Evolutionary conservation across 2,797 vertebrate genomes (phyloP).

Genomic region (Labroides dimidiatus): DNA sequence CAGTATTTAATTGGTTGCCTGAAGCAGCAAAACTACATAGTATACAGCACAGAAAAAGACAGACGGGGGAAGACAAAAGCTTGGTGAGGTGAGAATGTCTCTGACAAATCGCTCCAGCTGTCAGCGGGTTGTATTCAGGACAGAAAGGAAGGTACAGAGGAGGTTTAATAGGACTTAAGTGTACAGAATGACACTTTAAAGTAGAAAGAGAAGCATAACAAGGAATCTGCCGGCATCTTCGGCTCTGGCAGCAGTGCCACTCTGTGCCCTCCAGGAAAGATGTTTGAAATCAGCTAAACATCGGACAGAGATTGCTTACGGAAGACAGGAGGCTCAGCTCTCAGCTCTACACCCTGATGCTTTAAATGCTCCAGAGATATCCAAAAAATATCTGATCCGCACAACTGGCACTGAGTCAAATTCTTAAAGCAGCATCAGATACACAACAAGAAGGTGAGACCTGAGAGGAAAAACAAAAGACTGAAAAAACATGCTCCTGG

Average conservation of each 20-base stretch:
- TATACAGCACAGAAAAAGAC: slow-evolving; percentile 9
- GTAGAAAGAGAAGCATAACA: slow-evolving; percentile 1
- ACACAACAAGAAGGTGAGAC: slow-evolving; percentile 46
- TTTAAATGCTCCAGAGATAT: slow-evolving; percentile 61
- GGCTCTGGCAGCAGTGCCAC: slow-evolving; percentile 20
- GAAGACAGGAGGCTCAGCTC: slow-evolving; percentile 45
- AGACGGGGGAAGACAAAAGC: slow-evolving; percentile 13
- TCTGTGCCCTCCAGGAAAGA: slow-evolving; percentile 34
- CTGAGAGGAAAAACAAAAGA: slow-evolving; percentile 32
- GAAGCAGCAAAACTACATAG: too few species aligned
- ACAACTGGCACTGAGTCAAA: slow-evolving; percentile 56
- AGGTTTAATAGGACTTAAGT: not conserved
- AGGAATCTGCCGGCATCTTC: slow-evolving; percentile 28
- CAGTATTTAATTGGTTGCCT: too few species aligned
- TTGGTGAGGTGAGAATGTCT: slow-evolving; percentile 15
- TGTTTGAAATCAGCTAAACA: slow-evolving; percentile 45
- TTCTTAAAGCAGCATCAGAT: slow-evolving; percentile 45
- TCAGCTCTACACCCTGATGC: slow-evolving; percentile 47
- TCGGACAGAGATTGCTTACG: slow-evolving; percentile 50
- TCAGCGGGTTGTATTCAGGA: slow-evolving; percentile 14
- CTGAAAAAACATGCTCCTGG: slow-evolving; percentile 35
- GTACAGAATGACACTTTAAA: slow-evolving; percentile 21
- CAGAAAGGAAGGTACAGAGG: slow-evolving; percentile 21
- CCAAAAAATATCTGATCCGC: slow-evolving; percentile 36
- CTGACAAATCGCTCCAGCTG: slow-evolving; percentile 28